Conservation (phyloP, 2,113 vertebrate species). For the Myxocyprinus asiaticus region DNA sequence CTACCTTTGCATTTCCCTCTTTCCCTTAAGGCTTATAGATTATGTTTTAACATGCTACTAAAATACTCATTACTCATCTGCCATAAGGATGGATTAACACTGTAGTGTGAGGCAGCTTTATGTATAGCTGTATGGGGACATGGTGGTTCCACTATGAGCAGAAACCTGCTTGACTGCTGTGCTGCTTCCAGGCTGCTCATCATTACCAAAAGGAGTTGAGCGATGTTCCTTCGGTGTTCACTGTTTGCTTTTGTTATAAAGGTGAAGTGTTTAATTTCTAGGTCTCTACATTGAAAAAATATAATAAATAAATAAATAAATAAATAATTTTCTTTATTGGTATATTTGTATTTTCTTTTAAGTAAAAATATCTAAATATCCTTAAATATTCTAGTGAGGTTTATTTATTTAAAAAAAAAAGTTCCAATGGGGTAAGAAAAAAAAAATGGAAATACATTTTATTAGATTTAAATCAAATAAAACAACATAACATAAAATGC, state of each 20-base stretch:
- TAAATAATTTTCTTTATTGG: too few species aligned
- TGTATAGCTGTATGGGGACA: slow-evolving; percentile 26
- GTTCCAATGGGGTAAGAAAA: too few species aligned
- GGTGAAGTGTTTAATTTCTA: too few species aligned
- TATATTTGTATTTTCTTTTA: too few species aligned
- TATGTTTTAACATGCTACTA: slow-evolving; percentile 60
- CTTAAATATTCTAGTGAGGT: too few species aligned
- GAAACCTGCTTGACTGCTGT: not conserved
- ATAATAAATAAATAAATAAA: too few species aligned
- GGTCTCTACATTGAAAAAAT: too few species aligned
- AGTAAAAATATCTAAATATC: too few species aligned
- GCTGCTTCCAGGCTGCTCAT: not conserved
- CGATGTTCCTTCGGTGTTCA: not conserved
- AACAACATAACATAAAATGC: too few species aligned
- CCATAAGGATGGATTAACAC: slow-evolving; percentile 39
- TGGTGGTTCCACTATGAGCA: not conserved
- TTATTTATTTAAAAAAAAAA: too few species aligned
- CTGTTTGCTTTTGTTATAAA: slow-evolving; percentile 2
- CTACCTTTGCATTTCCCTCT: not conserved
- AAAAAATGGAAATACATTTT: too few species aligned
- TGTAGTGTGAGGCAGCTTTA: slow-evolving; percentile 17
- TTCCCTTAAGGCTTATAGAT: slow-evolving; percentile 49
- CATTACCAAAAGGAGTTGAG: not conserved
- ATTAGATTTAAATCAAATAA: too few species aligned
- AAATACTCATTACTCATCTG: slow-evolving; percentile 72